Percentiles rank a stretch among this genome's conserved stretches.
phyloP scores from a whole-genome alignment of 2,888 invertebrate genomes.

The Ochropleura leucogaster region DNA sequence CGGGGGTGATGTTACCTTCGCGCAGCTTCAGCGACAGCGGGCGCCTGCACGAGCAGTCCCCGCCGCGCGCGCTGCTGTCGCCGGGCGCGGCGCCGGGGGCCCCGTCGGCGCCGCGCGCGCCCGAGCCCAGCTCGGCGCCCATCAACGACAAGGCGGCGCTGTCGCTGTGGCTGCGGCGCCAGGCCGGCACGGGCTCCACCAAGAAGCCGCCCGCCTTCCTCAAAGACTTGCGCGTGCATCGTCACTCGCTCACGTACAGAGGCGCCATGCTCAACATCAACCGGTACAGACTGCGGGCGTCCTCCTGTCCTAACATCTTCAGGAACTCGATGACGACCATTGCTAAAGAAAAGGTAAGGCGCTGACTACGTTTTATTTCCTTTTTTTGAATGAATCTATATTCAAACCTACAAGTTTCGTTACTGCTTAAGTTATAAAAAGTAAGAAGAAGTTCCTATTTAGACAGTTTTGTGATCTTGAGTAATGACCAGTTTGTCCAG shows the following conservation, averaged over 20 bases:
- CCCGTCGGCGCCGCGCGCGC: constrained; percentile 62
- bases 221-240: constrained; percentile 93
- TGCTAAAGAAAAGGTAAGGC: constrained; percentile 93
- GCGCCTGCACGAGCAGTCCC: constrained; percentile 83
- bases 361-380: neutral
- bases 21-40: constrained; percentile 93
- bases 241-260: constrained; percentile 95
- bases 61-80: constrained; percentile 79
- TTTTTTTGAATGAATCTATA: neutral
- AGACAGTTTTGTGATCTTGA: neutral
- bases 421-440: neutral
- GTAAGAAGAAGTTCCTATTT: neutral
- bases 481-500: neutral
- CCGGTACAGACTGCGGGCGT: constrained; percentile 94
- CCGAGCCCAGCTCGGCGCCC: constrained; percentile 70
- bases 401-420: neutral
- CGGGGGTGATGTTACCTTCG: constrained; percentile 93
- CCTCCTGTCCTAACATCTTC: constrained; percentile 97
- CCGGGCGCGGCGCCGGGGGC: constrained; percentile 74
- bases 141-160: constrained; percentile 87
- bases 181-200: constrained; percentile 82
- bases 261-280: constrained; percentile 97
- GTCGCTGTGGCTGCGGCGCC: constrained; percentile 90
- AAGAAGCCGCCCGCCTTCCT: constrained; percentile 92
- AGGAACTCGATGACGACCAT: constrained; percentile 96